These are phyloP conservation scores for Cebuella pygmaea DNA, from an alignment of 2,797 vertebrate genomes.

Conservation along the genomic window DNA sequence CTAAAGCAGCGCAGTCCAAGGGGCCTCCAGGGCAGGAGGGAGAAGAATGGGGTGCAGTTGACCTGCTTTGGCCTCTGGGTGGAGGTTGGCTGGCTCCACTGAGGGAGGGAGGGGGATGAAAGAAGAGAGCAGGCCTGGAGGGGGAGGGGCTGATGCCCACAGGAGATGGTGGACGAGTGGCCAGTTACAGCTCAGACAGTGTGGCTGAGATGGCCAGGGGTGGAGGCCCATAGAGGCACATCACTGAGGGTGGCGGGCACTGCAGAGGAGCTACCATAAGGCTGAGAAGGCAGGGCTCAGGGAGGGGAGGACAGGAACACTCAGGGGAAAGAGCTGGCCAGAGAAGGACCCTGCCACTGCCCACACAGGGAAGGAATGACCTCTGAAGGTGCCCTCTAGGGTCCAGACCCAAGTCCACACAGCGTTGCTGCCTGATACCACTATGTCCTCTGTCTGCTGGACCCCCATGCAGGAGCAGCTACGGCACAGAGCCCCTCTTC, in stretches of 20 bases:
- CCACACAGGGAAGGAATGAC: not conserved
- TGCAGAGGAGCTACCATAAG: not conserved
- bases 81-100: not conserved
- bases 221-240: not conserved
- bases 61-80: not conserved
- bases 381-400: not conserved
- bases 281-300: not conserved
- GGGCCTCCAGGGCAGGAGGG: not conserved
- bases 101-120: not conserved
- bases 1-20: not conserved
- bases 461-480: not conserved
- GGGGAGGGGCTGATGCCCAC: not conserved
- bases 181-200: not conserved
- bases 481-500: not conserved
- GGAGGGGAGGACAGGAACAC: not conserved
- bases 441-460: too few species aligned
- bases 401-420: not conserved
- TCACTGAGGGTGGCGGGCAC: not conserved
- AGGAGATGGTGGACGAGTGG: not conserved
- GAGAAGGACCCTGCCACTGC: not conserved
- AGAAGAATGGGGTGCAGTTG: not conserved
- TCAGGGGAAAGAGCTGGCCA: not conserved
- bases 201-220: not conserved
- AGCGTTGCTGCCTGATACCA: fast-evolving
- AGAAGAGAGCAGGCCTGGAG: not conserved